Evolutionary conservation across 92 coral and sea anemone species (phyloP).

Genomic region (Virgularia gustaviana): DNA sequence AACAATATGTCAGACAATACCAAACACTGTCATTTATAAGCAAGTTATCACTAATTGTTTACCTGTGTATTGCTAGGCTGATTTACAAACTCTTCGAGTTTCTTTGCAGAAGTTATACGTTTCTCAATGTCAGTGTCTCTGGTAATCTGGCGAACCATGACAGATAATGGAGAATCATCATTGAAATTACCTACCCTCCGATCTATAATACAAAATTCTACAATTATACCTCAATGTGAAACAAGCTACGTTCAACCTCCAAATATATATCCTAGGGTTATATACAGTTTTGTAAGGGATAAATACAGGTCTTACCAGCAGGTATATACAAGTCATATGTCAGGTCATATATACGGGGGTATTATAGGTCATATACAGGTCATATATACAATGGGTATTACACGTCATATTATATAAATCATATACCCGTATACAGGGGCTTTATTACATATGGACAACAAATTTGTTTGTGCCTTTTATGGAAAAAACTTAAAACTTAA

Average conservation of each 20-base stretch:
- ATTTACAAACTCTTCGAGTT: constrained; percentile 87
- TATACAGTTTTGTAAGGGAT: neutral
- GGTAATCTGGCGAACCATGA: constrained; percentile 71
- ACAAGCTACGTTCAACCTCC: neutral
- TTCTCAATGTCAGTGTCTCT: constrained; percentile 85
- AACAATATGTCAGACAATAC: neutral
- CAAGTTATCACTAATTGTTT: neutral
- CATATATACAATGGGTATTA: too few species aligned
- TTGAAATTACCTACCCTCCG: constrained; percentile 68
- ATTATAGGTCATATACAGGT: too few species aligned
- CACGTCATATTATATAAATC: too few species aligned
- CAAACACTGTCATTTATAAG: neutral
- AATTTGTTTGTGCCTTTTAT: too few species aligned
- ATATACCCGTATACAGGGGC: too few species aligned
- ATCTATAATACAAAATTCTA: constrained; percentile 58
- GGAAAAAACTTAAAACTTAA: too few species aligned
- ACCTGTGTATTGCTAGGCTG: constrained; percentile 82
- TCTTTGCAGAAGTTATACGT: constrained; percentile 78
- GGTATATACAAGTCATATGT: too few species aligned
- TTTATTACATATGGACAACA: too few species aligned
- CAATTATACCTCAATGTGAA: neutral
- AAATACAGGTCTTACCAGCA: too few species aligned
- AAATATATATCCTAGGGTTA: neutral
- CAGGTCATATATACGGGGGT: neutral
- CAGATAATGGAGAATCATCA: constrained; percentile 89